Evolutionary conservation across 2,797 vertebrate genomes (phyloP), one percentile per base, ranked within the genome.

Genomic region (Cryptoblepharus egeriae): DNA sequence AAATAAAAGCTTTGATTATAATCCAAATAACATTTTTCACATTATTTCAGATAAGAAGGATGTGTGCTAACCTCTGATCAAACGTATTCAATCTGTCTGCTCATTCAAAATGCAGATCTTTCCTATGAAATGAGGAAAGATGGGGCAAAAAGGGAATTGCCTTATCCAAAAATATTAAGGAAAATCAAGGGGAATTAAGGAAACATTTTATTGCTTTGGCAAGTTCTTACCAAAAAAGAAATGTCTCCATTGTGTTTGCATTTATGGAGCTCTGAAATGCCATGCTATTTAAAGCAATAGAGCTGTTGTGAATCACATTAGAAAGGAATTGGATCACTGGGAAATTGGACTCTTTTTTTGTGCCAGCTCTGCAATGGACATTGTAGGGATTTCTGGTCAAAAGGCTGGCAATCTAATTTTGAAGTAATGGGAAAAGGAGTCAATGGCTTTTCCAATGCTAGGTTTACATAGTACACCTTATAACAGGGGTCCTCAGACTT

Each of bases 1-100:
- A 93, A 95, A 94, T 88, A 90, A 94, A 93, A 93, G 85, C 82
- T 91, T 87, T 94, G 15, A 80, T 93, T 93, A 92, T 94, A 94
- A 95, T 93, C 89, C 92, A 81, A 93, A 90, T 90, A 93, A 92
- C 71, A 86, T 93, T 94, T 94, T 88, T 82, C 92, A 91, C 72
- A 86, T 85, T 84, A 90, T 92, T 95, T 92, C 77, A 89, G 93
- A 95, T 93, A 93, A 95, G 93, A 80, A 85, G 82, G 88, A 88
- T 3, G 16, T 77, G 35, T 91, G 86, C 86, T 92, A 91, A 94
- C 94, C 78, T 91, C 83, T 88, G 82, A 88, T 93, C 85, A 90
- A 91, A 93, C 86, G 72, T 85, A 86, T 88, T 68, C 89, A 82
- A 90, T 91, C 84, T 91, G 92, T 88, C 91, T 85, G 32, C 72